Evolutionary conservation across 2,888 invertebrate genomes (phyloP), one percentile per base, ranked within the genome.

Genomic region (Agriopis leucophaearia): DNA sequence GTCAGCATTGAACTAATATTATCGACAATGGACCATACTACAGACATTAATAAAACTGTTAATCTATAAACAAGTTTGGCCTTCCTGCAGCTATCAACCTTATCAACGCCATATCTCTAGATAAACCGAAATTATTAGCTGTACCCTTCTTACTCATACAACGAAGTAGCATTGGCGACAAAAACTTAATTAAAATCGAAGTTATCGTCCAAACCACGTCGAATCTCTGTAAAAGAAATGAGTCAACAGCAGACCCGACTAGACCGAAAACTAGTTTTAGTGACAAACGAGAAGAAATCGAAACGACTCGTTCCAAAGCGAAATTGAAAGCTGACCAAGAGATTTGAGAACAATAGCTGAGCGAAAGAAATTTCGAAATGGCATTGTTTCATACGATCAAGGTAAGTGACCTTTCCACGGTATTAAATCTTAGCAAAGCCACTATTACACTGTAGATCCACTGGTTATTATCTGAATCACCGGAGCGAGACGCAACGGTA

Each of bases 391-490:
- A 66, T 66, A 60, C 87, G 83, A 86, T 84, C 86, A 91, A 91
- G 92, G 92, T 92, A 91, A 89, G 91, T 90, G 91, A 92, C 90
- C 92, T 91, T 90, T 90, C 81, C 88, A 85, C 85, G 79, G 86
- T 84, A 83, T 84, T 89, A 90, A 88, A 90, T 91, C 91, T 92
- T 88, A 83, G 89, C 86, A 85, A 84, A 88, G 84, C 85, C 87
- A 89, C 90, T 89, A 87, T 84, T 84, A 86, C 89, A 90, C 90
- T 87, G 88, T 88, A 88, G 86, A 90, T 89, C 75, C 89, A 88
- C 85, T 81, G 88, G 88, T 88, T 91, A 89, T 91, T 91, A 92
- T 85, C 88, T 85, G 87, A 90, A 87, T 83, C 91, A 87, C 85
- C 90, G 88, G 84, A 90, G 90, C 92, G 89, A 81, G 82, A 84